Conservation (phyloP, 2,113 vertebrate genomes). For the Onychostruthus taczanowskii region DNA sequence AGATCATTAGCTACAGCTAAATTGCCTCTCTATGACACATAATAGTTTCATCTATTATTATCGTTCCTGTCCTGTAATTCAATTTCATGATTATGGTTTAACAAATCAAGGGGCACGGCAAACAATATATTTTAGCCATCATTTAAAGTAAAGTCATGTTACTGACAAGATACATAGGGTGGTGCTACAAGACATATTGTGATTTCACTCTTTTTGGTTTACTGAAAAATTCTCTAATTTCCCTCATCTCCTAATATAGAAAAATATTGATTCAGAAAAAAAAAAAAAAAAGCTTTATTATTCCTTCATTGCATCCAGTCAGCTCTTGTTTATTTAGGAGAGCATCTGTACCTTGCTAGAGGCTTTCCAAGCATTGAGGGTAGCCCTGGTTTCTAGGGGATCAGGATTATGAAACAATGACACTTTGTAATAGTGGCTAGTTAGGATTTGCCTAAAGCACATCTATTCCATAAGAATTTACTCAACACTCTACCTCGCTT, state of each 20-base stretch:
- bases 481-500: neutral
- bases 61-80: conserved; percentile 29
- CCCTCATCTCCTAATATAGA: neutral
- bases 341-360: neutral
- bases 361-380: neutral
- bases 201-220: neutral
- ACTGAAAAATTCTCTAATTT: neutral
- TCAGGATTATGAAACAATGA: neutral
- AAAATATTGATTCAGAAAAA: neutral
- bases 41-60: conserved; percentile 42
- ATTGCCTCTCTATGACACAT: conserved; percentile 51
- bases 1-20: conserved; percentile 60
- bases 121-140: conserved; percentile 50
- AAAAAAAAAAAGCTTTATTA: neutral
- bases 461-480: neutral
- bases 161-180: conserved; percentile 4
- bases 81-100: conserved; percentile 58
- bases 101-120: conserved; percentile 18
- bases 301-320: neutral
- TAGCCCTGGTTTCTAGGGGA: neutral
- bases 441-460: neutral
- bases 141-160: conserved; percentile 26
- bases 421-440: neutral
- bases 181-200: neutral
- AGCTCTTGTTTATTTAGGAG: neutral